Base-by-base conservation (phyloP, 2,888 invertebrate species). In the Leptopilina myrica region DNA sequence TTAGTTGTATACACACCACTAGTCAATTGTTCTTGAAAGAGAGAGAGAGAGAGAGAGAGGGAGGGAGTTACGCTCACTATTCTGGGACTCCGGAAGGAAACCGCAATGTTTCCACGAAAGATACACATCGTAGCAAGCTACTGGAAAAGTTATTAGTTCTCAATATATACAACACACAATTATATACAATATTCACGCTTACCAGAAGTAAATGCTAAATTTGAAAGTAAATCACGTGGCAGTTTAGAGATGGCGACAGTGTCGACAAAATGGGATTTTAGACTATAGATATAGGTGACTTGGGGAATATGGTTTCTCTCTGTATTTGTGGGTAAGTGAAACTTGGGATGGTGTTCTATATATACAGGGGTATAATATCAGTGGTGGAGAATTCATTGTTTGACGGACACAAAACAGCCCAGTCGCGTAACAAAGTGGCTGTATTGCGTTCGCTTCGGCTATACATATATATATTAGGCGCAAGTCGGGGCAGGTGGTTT, bases 371-470 rank as follows among this genome's bases (percentile, higher is more conserved):
- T 49, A 49, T 49, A 49, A 9, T 79, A 86, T 88, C 88, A 87
- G 87, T 88, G 86, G 87, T 86, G 90, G 87, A 89, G 88, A 87
- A 20, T 82, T 88, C 81, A 90, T 91, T 91, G 91, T 91, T 90
- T 88, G 87, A 86, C 87, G 86, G 90, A 89, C 89, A 91, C 91
- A 91, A 91, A 91, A 91, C 91, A 90, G 89, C 88, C 90, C 85
- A 82, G 86, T 86, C 88, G 87, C 88, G 88, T 88, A 90, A 90
- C 91, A 91, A 91, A 91, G 91, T 91, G 91, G 90, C 91, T 90
- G 88, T 87, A 86, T 85, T 85, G 88, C 87, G 84, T 86, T 85
- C 84, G 84, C 84, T 81, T 85, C 85, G 85, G 86, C 85, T 84
- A 84, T 84, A 86, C 83, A 49, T 49, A 84, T 84, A 59, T 82